Conservation (phyloP, 2,797 vertebrate genomes). For the Accipiter badius region DNA sequence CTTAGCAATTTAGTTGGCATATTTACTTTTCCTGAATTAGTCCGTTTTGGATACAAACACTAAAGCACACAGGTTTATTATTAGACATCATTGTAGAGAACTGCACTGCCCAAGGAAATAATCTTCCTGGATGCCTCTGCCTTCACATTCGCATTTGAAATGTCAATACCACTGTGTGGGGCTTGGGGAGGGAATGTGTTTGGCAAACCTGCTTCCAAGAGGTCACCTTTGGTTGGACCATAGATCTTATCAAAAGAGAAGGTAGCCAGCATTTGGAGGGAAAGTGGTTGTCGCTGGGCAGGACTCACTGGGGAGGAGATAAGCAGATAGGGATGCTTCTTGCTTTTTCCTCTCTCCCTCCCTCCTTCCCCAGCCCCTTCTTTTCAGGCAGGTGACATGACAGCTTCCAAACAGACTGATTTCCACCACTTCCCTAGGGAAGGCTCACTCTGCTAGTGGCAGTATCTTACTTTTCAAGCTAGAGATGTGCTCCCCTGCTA, state of each 20-base stretch:
- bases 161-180: not conserved
- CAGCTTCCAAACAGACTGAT: not conserved
- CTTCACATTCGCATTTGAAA: not conserved
- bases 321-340: not conserved
- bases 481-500: not conserved
- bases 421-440: not conserved
- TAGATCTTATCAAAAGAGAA: not conserved
- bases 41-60: constrained; percentile 34
- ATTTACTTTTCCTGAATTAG: constrained; percentile 43
- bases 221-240: not conserved
- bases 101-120: constrained; percentile 6
- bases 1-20: constrained; percentile 28
- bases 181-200: not conserved
- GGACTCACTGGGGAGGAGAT: not conserved
- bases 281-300: not conserved
- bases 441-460: not conserved
- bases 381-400: not conserved
- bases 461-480: not conserved
- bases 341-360: not conserved
- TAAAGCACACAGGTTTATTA: constrained; percentile 1
- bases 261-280: not conserved
- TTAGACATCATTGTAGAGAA: constrained; percentile 1
- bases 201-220: not conserved
- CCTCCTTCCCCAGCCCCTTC: not conserved
- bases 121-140: not conserved